These are phyloP conservation scores for Musca vetustissima DNA, from an alignment of 1,140 invertebrate genomes.

Conservation along the genomic window DNA sequence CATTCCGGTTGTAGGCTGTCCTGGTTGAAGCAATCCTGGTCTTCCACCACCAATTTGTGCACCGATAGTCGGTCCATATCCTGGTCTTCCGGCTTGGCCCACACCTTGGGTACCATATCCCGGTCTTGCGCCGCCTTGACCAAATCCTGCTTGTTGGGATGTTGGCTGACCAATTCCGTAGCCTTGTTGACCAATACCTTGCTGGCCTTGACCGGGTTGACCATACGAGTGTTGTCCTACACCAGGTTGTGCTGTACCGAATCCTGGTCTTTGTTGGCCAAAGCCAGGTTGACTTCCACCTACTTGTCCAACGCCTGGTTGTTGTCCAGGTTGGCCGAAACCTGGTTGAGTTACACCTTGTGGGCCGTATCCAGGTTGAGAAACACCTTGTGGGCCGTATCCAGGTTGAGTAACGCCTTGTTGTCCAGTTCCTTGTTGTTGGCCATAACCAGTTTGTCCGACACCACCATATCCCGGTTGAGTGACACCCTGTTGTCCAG, in stretches of 20 bases:
- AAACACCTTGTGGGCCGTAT: too few relatives aligned
- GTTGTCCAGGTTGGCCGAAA: too few relatives aligned
- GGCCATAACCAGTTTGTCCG: not conserved
- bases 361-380: too few relatives aligned
- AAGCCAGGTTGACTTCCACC: not conserved
- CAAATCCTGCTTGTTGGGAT: not conserved
- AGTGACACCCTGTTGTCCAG: too few relatives aligned
- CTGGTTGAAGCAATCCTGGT: not conserved
- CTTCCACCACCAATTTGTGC: not conserved
- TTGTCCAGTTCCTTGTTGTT: conserved; percentile 1
- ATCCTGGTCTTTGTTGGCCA: not conserved
- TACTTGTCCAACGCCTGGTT: too few relatives aligned
- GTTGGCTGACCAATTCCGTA: too few relatives aligned
- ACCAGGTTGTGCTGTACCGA: too few relatives aligned
- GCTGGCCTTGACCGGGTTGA: not conserved
- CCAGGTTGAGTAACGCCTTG: not conserved
- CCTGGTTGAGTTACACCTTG: too few relatives aligned
- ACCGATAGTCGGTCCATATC: too few relatives aligned
- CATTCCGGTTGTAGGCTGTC: too few relatives aligned
- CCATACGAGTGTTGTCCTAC: not conserved
- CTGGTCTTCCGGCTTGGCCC: not conserved
- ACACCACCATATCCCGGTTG: not conserved
- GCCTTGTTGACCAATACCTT: conserved; percentile 4
- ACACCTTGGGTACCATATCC: conserved; percentile 3
- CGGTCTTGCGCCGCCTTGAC: not conserved